Evolutionary conservation across 2,888 invertebrate genomes (phyloP).

Genomic region (Siphlonurus alternatus): DNA sequence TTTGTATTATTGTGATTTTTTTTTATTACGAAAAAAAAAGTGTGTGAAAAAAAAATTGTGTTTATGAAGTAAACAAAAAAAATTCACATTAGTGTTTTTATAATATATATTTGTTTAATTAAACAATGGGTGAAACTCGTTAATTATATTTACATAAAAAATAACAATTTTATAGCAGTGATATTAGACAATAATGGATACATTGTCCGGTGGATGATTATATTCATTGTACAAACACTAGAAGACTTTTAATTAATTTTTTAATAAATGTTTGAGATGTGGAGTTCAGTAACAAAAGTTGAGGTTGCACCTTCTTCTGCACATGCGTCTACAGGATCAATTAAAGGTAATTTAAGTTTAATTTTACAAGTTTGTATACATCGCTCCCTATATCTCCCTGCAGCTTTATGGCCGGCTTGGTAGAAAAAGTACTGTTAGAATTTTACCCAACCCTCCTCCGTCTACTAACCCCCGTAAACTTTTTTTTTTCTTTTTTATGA

Average conservation of each 20-base stretch:
- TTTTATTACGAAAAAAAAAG: too few relatives aligned
- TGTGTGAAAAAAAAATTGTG: too few relatives aligned
- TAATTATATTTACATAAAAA: not conserved
- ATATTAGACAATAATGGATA: not conserved
- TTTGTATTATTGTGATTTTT: too few relatives aligned
- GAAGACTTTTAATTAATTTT: not conserved
- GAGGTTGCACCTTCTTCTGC: slow-evolving; percentile 8
- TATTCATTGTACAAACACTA: not conserved
- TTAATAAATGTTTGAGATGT: slow-evolving; percentile 8
- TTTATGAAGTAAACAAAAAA: too few relatives aligned
- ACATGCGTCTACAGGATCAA: slow-evolving; percentile 8
- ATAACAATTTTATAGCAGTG: not conserved
- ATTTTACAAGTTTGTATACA: too few relatives aligned
- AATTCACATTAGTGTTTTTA: not conserved
- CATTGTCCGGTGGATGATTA: not conserved
- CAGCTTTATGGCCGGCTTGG: too few relatives aligned
- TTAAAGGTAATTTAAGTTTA: slow-evolving; percentile 8
- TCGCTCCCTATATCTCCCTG: too few relatives aligned
- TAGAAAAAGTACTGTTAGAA: too few relatives aligned
- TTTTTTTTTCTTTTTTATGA: too few relatives aligned
- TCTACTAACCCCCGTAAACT: too few relatives aligned
- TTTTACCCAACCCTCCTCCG: too few relatives aligned
- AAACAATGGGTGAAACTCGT: not conserved
- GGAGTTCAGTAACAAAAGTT: slow-evolving; percentile 10
- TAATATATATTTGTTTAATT: not conserved